A percentile compares a stretch with the other conserved stretches of the same genome.
These are phyloP conservation scores for Girardinus metallicus DNA, from an alignment of 2,797 vertebrate genomes.

Conservation along the genomic window DNA sequence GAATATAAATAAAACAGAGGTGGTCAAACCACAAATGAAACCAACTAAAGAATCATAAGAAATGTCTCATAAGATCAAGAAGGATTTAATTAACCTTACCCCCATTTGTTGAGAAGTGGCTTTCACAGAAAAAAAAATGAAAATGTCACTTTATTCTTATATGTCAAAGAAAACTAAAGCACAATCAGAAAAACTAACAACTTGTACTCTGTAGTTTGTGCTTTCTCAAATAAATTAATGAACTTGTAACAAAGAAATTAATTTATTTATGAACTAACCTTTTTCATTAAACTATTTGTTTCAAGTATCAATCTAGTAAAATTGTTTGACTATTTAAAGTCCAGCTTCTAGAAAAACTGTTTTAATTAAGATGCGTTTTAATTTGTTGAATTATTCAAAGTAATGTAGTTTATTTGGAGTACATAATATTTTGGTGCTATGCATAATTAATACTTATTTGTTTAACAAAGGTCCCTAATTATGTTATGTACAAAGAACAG, in stretches of 20 bases:
- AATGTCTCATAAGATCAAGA: background rate
- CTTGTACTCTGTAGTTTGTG: background rate
- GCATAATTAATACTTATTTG: slow-evolving; percentile 57
- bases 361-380: slow-evolving; percentile 15
- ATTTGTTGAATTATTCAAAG: slow-evolving; percentile 47
- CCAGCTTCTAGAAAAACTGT: background rate
- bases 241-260: background rate
- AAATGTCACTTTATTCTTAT: background rate
- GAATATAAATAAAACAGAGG: background rate
- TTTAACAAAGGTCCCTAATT: slow-evolving; percentile 65
- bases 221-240: background rate
- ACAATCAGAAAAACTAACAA: background rate
- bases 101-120: background rate
- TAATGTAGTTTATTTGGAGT: slow-evolving; percentile 35
- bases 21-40: background rate
- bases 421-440: slow-evolving; percentile 30
- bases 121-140: background rate
- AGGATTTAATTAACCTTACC: background rate
- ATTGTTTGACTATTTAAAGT: background rate
- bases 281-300: background rate
- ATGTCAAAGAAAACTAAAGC: background rate
- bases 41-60: background rate
- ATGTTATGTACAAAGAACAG: slow-evolving; percentile 60
- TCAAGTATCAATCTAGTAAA: background rate
- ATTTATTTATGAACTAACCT: background rate